phyloP scores from a whole-genome alignment of 2,888 invertebrate species.

The Apamea epomidion region DNA sequence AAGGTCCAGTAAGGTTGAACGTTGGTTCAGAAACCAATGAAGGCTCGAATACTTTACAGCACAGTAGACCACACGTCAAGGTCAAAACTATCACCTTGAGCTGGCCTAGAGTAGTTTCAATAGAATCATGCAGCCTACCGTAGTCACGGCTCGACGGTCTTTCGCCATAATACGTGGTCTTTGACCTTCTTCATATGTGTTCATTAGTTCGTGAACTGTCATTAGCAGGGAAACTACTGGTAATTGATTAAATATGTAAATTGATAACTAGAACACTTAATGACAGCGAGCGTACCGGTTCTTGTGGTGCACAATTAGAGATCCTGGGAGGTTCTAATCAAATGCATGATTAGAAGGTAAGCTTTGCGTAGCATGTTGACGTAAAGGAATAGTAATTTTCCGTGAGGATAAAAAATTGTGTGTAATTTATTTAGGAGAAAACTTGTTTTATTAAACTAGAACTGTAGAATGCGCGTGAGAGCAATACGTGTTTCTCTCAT shows the following conservation, averaged over 20 bases:
- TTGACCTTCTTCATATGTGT: neutral
- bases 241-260: neutral
- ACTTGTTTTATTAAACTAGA: neutral
- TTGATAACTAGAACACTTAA: slow-evolving; percentile 8
- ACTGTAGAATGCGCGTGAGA: neutral
- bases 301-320: slow-evolving; percentile 12
- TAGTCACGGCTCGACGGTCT: too few species aligned
- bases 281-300: neutral
- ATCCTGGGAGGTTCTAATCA: neutral
- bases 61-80: neutral
- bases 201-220: neutral
- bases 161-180: neutral
- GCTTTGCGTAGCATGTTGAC: neutral
- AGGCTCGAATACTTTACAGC: neutral
- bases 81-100: neutral
- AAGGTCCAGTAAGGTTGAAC: neutral
- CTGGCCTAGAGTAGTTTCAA: neutral
- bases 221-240: neutral
- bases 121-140: neutral
- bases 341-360: neutral
- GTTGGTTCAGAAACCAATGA: neutral
- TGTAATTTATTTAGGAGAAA: neutral
- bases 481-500: too few species aligned
- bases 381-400: neutral
- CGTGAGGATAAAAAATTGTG: too few species aligned